phyloP scores from a whole-genome alignment of 2,113 vertebrate genomes.

The Saguinus imperator region DNA sequence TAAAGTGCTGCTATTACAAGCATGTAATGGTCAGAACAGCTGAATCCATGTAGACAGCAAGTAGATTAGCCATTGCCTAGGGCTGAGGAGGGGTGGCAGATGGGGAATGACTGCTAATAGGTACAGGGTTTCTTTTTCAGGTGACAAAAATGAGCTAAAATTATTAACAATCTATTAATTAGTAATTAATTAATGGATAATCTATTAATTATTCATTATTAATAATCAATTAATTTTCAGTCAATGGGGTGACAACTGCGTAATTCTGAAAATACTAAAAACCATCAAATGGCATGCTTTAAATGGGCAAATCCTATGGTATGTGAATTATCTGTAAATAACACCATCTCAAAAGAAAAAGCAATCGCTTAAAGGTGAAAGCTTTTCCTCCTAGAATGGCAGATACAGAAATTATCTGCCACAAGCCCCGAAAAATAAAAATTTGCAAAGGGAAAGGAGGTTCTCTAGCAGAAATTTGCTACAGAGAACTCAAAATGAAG shows the following conservation, averaged over 20 bases:
- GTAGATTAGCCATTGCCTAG: background rate
- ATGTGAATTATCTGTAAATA: background rate
- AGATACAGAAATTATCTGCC: background rate
- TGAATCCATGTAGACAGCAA: background rate
- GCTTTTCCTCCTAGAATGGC: background rate
- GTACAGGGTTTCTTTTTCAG: background rate
- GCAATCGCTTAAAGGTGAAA: background rate
- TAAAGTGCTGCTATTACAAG: too few relatives aligned
- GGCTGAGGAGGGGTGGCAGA: background rate
- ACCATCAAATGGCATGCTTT: background rate
- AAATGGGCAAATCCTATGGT: background rate
- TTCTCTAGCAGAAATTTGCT: background rate
- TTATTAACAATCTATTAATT: background rate
- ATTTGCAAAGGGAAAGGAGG: background rate
- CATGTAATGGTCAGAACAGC: background rate
- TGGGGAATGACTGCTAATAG: background rate
- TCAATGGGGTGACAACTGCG: background rate
- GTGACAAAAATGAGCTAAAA: slow-evolving; percentile 16
- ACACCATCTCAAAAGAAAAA: slow-evolving; percentile 10
- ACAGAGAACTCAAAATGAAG: background rate
- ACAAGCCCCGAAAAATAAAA: background rate
- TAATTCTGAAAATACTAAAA: background rate
- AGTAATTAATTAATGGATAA: too few relatives aligned
- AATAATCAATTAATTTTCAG: too few relatives aligned
- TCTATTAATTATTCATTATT: too few relatives aligned